phyloP scores from a whole-genome alignment of 2,113 vertebrate species.

The Phoxinus phoxinus region DNA sequence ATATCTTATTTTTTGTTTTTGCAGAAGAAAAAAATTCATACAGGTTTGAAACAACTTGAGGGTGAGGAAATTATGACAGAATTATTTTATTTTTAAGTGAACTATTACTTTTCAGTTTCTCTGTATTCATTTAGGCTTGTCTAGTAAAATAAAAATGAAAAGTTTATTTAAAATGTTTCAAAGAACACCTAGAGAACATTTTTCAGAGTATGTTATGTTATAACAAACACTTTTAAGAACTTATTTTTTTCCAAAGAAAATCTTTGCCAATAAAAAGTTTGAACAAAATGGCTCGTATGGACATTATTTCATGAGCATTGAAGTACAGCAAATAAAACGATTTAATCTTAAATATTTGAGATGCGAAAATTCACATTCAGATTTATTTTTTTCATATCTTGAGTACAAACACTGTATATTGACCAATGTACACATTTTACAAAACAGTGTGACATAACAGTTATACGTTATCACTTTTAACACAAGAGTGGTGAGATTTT shows the following conservation, averaged over 20 bases:
- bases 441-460: conserved; percentile 74
- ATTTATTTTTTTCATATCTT: conserved; percentile 77
- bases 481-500: conserved; percentile 73
- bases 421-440: conserved; percentile 76
- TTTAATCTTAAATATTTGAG: conserved; percentile 11
- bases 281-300: not conserved
- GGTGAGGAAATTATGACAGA: too few relatives aligned
- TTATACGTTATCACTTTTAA: conserved; percentile 69
- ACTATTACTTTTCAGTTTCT: not conserved
- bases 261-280: not conserved
- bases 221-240: not conserved
- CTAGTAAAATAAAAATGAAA: not conserved
- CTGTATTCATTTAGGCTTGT: not conserved
- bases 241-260: not conserved
- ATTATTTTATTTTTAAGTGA: too few relatives aligned
- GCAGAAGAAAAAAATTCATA: too few relatives aligned
- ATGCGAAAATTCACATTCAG: conserved; percentile 59
- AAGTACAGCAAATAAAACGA: not conserved
- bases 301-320: not conserved
- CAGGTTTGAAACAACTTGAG: too few relatives aligned
- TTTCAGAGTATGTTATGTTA: not conserved
- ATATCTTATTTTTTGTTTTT: too few relatives aligned
- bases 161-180: not conserved
- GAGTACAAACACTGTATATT: conserved; percentile 78
- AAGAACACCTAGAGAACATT: conserved; percentile 5